Evolutionary conservation across 2,888 invertebrate genomes (phyloP), one percentile per base, ranked within the genome.

Genomic region (Patella depressa): DNA sequence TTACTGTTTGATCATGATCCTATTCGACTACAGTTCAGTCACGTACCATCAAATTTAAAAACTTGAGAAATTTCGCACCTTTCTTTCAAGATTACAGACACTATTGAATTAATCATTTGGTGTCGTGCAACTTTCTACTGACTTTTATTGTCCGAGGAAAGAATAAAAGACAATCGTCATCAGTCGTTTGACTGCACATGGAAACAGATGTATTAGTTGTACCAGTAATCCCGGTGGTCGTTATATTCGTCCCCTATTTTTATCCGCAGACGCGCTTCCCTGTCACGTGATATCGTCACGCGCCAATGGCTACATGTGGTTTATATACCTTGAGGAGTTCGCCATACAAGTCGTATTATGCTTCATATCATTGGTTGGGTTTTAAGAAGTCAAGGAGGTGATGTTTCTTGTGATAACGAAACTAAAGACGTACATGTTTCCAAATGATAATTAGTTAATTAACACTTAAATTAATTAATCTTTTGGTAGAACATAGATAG

Each of bases 131-230:
- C 11, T 65, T 19, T 65, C 65, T 1, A 65, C 65, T 65, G 65
- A 65, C 65, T 65, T 65, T 65, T 65, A 65, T 65, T 65, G 65
- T 65, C 65, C 19, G 65, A 65, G 19, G 19, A 24, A 24, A 24
- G 24, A 65, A 12, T 24, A 24, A 65, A 65, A 24, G 65, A 65
- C 65, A 65, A 65, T 24, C 24, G 19, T 65, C 12, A 19, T 65
- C 65, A 24, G 19, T 65, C 19, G 24, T 65, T 15, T 24, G 65
- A 65, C 11, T 65, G 65, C 19, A 24, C 12, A 24, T 11, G 65
- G 19, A 65, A 24, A 65, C 65, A 65, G 19, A 19, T 65, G 65
- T 24, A 65, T 24, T 24, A 65, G 65, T 24, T 65, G 65, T 24
- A 65, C 24, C 24, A 24, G 65, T 24, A 65, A 11, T 65, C 19